Conservation (phyloP, 2,888 invertebrate species). For the Orthonevra nobilis region DNA sequence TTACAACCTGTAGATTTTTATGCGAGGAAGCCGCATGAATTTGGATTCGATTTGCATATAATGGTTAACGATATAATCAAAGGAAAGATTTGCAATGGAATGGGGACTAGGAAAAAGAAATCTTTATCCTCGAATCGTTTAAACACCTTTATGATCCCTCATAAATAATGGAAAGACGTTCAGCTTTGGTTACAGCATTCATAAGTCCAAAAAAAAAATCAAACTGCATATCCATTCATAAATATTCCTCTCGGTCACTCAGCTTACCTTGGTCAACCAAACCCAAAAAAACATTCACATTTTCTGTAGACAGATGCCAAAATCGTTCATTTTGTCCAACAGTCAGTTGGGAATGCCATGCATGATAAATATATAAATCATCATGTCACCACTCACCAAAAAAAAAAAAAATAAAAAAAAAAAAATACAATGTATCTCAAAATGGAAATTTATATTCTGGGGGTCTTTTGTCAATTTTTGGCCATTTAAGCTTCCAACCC, state of each 20-base stretch:
- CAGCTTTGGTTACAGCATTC: too few species aligned
- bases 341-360: conserved; percentile 49
- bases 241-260: not conserved
- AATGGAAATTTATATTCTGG: conserved; percentile 64
- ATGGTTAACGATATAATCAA: too few species aligned
- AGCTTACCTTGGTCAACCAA: conserved; percentile 39
- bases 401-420: too few species aligned
- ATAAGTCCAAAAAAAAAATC: too few species aligned
- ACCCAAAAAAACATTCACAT: not conserved
- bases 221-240: not conserved
- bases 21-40: not conserved
- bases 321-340: conserved; percentile 36
- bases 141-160: too few species aligned
- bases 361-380: conserved; percentile 67
- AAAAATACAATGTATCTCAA: conserved; percentile 26
- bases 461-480: conserved; percentile 63
- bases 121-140: too few species aligned
- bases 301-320: conserved; percentile 9
- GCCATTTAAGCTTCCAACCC: conserved; percentile 57
- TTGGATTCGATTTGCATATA: too few species aligned
- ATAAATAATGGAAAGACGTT: too few species aligned
- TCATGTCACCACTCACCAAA: conserved; percentile 43
- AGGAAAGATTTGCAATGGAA: too few species aligned
- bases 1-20: conserved; percentile 56
- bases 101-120: too few species aligned